Evolutionary conservation across 2,797 vertebrate species (phyloP).

Genomic region (Momotus momota): DNA sequence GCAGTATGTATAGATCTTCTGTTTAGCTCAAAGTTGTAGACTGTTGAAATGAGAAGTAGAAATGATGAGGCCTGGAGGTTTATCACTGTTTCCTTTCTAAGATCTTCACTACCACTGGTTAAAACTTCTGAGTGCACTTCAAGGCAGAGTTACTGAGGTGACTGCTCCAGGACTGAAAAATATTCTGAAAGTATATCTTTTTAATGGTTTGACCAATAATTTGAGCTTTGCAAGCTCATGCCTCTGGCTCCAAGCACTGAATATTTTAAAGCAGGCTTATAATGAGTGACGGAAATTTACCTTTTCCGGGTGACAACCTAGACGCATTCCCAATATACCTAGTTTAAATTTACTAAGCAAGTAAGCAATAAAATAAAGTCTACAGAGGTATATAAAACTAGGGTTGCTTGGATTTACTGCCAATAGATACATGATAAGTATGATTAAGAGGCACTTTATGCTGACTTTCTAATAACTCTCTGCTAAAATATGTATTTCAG

Average conservation of each 20-base stretch:
- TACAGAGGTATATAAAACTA: conserved; percentile 25
- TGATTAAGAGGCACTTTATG: conserved; percentile 51
- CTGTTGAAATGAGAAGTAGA: neutral
- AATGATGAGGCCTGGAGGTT: neutral
- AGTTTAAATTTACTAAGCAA: conserved; percentile 53
- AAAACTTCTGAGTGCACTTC: neutral
- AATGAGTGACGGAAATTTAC: conserved; percentile 18
- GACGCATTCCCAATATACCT: conserved; percentile 9
- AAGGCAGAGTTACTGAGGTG: neutral
- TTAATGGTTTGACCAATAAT: neutral
- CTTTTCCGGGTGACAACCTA: conserved; percentile 14
- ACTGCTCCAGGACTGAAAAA: neutral
- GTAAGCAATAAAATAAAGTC: conserved; percentile 35
- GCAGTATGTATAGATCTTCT: neutral
- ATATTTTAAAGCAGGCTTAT: conserved; percentile 5
- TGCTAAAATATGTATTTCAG: conserved; percentile 46
- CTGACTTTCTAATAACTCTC: conserved; percentile 54
- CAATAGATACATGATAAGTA: conserved; percentile 38
- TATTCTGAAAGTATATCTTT: neutral
- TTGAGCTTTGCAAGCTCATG: neutral
- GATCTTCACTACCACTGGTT: neutral
- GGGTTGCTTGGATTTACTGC: conserved; percentile 44
- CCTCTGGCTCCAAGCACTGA: neutral
- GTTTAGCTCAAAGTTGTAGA: neutral
- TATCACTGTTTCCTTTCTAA: neutral